phyloP scores from a whole-genome alignment of 2,797 vertebrate species.

The Ceyx erithaca region DNA sequence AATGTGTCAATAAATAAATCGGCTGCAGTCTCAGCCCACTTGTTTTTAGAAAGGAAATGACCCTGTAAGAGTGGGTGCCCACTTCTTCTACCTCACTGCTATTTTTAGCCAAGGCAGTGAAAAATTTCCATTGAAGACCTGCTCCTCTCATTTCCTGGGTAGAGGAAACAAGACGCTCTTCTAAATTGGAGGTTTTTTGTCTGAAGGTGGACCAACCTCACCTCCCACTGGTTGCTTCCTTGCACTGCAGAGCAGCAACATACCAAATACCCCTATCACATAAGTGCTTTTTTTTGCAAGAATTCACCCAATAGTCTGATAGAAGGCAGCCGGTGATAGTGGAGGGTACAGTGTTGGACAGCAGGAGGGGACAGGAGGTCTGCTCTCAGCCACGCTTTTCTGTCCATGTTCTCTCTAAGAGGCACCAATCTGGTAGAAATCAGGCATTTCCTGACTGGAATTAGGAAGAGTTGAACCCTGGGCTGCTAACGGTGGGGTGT shows the following conservation, averaged over 20 bases:
- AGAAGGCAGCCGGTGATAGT: not conserved
- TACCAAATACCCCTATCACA: fast-evolving
- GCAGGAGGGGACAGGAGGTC: not conserved
- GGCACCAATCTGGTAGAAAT: not conserved
- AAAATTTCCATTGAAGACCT: conserved; percentile 87
- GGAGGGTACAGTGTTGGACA: not conserved
- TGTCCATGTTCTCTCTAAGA: not conserved
- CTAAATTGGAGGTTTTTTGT: not conserved
- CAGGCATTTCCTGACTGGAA: not conserved
- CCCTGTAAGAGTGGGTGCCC: conserved; percentile 51
- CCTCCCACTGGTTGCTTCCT: conserved; percentile 69
- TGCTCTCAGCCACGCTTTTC: not conserved
- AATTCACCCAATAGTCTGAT: not conserved
- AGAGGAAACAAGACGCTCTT: conserved; percentile 83
- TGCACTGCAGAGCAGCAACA: conserved; percentile 33
- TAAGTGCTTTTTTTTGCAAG: fast-evolving
- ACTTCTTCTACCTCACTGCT: conserved; percentile 73
- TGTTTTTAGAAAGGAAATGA: conserved; percentile 56
- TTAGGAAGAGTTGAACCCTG: not conserved
- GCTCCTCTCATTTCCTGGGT: conserved; percentile 78
- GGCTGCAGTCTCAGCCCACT: not conserved
- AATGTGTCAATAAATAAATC: not conserved
- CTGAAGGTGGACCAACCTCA: conserved; percentile 42
- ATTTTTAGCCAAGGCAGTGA: conserved; percentile 84
- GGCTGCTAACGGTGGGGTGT: not conserved